Percentiles rank a stretch among this genome's conserved stretches.
Conservation (phyloP, 2,888 invertebrate genomes). For the Iselma pallidipennis region DNA sequence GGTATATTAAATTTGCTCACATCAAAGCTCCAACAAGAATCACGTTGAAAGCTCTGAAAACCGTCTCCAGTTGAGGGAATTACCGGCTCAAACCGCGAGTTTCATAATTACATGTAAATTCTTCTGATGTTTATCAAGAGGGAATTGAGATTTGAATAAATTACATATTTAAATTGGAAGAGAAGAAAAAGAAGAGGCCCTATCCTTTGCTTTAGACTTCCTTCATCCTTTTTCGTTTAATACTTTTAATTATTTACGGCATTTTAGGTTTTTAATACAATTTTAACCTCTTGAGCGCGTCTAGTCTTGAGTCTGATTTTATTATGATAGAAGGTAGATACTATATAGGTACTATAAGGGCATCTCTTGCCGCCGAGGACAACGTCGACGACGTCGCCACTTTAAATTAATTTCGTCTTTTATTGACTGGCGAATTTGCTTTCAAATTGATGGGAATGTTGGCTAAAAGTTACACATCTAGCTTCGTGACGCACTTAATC, state of each 20-base stretch:
- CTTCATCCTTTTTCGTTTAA: slow-evolving; percentile 31
- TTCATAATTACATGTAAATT: slow-evolving; percentile 53
- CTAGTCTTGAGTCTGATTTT: neutral
- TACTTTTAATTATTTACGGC: slow-evolving; percentile 39
- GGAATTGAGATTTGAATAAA: slow-evolving; percentile 50
- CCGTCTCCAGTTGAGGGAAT: slow-evolving; percentile 43
- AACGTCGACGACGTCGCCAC: slow-evolving; percentile 7
- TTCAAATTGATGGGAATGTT: slow-evolving; percentile 19
- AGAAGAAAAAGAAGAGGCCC: neutral
- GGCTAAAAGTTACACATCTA: slow-evolving; percentile 14
- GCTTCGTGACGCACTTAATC: slow-evolving; percentile 17
- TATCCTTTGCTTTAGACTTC: neutral
- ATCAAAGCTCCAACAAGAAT: slow-evolving; percentile 49
- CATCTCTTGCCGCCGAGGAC: neutral
- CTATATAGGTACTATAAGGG: neutral
- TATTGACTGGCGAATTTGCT: slow-evolving; percentile 22
- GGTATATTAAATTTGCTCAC: slow-evolving; percentile 50
- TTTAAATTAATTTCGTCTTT: slow-evolving; percentile 21
- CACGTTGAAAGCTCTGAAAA: slow-evolving; percentile 47
- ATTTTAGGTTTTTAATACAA: slow-evolving; percentile 32
- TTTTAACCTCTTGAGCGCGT: slow-evolving; percentile 17
- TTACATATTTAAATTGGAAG: slow-evolving; percentile 44
- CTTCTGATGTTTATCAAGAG: slow-evolving; percentile 51
- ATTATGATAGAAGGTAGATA: too few species aligned
- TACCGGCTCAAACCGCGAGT: slow-evolving; percentile 48